phyloP scores from a whole-genome alignment of 2,113 vertebrate species.

The Sterrhoptilus dennistouni region DNA sequence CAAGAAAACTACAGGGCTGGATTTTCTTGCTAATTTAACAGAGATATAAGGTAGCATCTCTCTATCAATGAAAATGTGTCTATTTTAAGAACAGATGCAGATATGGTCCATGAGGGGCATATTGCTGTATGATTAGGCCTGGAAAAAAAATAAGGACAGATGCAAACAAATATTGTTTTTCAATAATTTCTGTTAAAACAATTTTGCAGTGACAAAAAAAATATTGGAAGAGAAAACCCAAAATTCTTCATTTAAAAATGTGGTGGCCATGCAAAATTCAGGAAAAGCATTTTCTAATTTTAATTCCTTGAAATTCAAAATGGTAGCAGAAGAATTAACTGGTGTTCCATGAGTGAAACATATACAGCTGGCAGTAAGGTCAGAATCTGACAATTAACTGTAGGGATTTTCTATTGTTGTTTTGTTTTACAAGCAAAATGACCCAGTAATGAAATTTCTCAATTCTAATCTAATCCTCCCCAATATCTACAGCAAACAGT shows the following conservation, averaged over 20 bases:
- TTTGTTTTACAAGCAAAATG: background rate
- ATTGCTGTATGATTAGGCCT: background rate
- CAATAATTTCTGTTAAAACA: background rate
- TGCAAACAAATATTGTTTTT: background rate
- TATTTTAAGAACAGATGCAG: background rate
- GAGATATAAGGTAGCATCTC: background rate
- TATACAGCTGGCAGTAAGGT: background rate
- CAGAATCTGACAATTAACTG: background rate
- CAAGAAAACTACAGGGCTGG: background rate
- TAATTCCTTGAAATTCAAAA: background rate
- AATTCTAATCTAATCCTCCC: background rate
- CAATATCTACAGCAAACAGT: conserved; percentile 18
- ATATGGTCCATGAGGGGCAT: background rate
- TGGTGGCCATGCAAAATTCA: background rate
- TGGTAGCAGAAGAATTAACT: background rate
- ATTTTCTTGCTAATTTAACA: background rate
- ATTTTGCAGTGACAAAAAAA: background rate
- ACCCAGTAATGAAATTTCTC: background rate
- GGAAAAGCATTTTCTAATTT: background rate
- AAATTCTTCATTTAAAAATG: background rate
- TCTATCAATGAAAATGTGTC: background rate
- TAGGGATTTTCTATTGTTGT: background rate
- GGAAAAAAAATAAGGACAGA: background rate
- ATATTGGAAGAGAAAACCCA: background rate
- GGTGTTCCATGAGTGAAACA: fast-evolving